These are phyloP conservation scores for Kryphioiulus occultus DNA, from an alignment of 2,888 invertebrate genomes.

Conservation along the genomic window DNA sequence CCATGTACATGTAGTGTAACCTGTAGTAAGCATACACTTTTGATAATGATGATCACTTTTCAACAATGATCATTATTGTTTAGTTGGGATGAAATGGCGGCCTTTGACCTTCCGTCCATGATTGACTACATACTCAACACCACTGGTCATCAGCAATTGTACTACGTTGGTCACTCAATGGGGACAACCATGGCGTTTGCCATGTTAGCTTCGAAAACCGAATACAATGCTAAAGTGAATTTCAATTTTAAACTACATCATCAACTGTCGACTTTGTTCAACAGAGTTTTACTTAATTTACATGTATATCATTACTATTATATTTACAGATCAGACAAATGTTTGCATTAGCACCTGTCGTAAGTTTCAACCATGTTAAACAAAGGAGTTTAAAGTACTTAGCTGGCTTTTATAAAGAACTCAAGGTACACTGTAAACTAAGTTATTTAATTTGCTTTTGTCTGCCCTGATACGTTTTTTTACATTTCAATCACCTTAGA, in stretches of 20 bases:
- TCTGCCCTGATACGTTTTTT: no score
- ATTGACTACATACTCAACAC: conserved; percentile 74
- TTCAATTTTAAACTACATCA: background rate
- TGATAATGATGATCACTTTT: no score
- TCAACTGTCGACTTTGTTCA: no score
- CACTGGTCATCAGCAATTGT: conserved; percentile 70
- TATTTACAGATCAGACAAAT: conserved; percentile 22
- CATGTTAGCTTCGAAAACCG: conserved; percentile 55
- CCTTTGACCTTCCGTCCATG: conserved; percentile 84
- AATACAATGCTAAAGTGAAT: conserved; percentile 53
- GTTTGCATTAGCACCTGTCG: conserved; percentile 46
- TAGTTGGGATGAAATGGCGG: conserved; percentile 63
- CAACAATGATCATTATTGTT: background rate
- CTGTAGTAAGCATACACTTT: background rate
- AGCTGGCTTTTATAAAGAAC: conserved; percentile 71
- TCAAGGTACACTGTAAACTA: background rate
- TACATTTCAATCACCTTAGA: background rate
- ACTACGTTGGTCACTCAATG: conserved; percentile 91
- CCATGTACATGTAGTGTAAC: background rate
- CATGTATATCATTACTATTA: no score
- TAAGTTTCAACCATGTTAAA: background rate
- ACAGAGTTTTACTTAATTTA: no score
- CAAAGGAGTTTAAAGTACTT: conserved; percentile 27
- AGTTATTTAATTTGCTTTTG: no score
- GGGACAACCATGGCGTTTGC: conserved; percentile 71